Percentiles rank a stretch among this genome's conserved stretches.
Evolutionary conservation across 2,113 vertebrate genomes (phyloP).

Genomic region (Taxidea taxus): DNA sequence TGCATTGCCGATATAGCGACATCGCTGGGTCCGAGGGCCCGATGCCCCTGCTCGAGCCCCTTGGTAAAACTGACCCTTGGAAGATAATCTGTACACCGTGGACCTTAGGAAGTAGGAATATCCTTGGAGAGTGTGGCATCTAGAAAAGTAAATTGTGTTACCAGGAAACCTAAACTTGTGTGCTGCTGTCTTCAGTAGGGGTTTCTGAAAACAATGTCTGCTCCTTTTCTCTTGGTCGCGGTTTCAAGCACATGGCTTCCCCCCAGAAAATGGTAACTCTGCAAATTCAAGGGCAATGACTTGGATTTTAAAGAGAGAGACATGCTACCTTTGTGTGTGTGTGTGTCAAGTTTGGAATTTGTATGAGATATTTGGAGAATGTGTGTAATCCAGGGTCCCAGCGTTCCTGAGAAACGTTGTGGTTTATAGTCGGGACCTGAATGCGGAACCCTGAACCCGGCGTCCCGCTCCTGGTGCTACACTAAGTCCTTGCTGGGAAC

Average conservation of each 20-base stretch:
- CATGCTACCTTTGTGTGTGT: not conserved
- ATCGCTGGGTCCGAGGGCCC: not conserved
- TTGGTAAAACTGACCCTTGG: not conserved
- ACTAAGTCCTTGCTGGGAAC: rapidly evolving
- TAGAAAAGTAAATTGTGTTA: not conserved
- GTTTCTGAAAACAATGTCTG: not conserved
- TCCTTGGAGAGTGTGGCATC: not conserved
- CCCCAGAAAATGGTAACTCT: not conserved
- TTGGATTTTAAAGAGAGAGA: not conserved
- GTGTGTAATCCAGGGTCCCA: not conserved
- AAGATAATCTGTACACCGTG: not conserved
- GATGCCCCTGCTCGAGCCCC: not conserved
- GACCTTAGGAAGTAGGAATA: not conserved
- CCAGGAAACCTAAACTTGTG: not conserved
- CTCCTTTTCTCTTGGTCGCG: too few species aligned
- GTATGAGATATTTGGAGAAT: not conserved
- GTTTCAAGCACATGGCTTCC: not conserved
- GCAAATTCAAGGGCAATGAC: not conserved
- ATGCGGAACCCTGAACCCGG: not conserved
- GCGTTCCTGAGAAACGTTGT: not conserved
- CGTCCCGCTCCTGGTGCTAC: rapidly evolving
- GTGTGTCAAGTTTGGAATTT: not conserved
- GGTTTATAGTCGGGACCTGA: rapidly evolving
- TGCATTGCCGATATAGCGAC: not conserved
- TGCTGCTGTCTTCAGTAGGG: not conserved